Conservation (phyloP, 2,888 invertebrate species). For the Andrena dorsata region DNA sequence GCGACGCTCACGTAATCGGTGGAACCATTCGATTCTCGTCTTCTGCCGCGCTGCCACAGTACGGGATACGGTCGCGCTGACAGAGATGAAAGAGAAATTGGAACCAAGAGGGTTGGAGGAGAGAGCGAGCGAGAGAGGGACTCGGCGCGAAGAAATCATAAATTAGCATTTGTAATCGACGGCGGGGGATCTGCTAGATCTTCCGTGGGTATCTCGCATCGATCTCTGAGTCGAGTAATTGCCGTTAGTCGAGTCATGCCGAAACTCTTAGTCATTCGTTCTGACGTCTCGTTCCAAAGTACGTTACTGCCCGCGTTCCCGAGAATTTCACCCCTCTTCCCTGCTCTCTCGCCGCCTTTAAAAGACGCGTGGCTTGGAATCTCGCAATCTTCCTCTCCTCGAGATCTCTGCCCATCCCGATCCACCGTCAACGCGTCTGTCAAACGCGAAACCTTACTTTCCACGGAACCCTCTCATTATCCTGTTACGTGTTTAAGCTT, state of each 20-base stretch:
- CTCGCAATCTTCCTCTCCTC: not conserved
- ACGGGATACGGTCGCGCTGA: slow-evolving; percentile 4
- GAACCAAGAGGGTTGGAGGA: slow-evolving; percentile 9
- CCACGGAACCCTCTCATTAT: no score
- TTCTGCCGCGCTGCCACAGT: not conserved
- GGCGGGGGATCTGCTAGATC: slow-evolving; percentile 64
- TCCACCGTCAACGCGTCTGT: not conserved
- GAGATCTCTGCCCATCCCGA: not conserved
- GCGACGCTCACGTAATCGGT: not conserved
- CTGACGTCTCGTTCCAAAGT: slow-evolving; percentile 53
- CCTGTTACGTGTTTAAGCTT: no score
- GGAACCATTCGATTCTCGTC: not conserved
- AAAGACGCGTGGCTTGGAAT: slow-evolving; percentile 2
- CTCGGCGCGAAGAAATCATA: slow-evolving; percentile 76
- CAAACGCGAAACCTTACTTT: no score
- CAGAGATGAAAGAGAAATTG: slow-evolving; percentile 1
- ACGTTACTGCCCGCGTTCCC: slow-evolving; percentile 51
- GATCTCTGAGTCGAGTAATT: slow-evolving; percentile 70
- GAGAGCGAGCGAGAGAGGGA: slow-evolving; percentile 32
- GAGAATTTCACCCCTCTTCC: slow-evolving; percentile 26
- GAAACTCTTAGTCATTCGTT: slow-evolving; percentile 69
- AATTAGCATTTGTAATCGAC: slow-evolving; percentile 81
- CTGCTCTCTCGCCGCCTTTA: not conserved
- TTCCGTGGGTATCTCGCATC: slow-evolving; percentile 71
- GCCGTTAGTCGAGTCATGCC: slow-evolving; percentile 71